These are phyloP conservation scores for Apamea epomidion DNA, from an alignment of 2,888 invertebrate genomes.

Conservation along the genomic window DNA sequence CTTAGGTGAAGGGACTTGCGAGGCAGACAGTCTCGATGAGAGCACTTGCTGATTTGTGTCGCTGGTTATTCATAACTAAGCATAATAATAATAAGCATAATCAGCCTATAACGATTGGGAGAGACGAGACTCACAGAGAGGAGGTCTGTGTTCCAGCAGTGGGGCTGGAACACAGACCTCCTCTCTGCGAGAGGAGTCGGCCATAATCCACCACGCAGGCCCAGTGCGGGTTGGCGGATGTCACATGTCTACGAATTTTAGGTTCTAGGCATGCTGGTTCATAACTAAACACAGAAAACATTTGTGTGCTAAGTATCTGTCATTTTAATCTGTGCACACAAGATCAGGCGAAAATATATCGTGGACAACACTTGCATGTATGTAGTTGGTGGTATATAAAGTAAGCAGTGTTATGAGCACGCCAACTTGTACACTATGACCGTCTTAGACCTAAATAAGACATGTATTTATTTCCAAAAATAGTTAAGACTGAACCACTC, in stretches of 20 bases:
- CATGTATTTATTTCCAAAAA: neutral
- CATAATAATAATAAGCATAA: neutral
- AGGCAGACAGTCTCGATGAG: too few relatives aligned
- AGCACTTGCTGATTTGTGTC: neutral
- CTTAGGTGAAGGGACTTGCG: neutral
- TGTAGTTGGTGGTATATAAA: neutral
- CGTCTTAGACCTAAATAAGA: slow-evolving; percentile 1
- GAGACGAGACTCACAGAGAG: too few relatives aligned
- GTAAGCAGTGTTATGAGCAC: neutral
- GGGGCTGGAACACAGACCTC: too few relatives aligned
- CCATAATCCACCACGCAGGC: neutral
- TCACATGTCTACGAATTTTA: neutral
- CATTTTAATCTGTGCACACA: neutral
- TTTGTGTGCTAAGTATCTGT: neutral
- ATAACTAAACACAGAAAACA: neutral
- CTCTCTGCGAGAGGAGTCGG: neutral
- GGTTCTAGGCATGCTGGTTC: neutral
- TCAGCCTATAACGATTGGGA: neutral
- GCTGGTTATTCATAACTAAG: neutral
- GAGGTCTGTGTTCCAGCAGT: too few relatives aligned
- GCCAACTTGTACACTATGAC: neutral
- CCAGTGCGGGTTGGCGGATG: neutral
- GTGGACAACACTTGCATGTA: neutral
- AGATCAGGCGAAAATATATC: neutral
- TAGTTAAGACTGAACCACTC: neutral